Evolutionary conservation across 2,888 invertebrate genomes (phyloP).

Genomic region (Penaeus monodon): DNA sequence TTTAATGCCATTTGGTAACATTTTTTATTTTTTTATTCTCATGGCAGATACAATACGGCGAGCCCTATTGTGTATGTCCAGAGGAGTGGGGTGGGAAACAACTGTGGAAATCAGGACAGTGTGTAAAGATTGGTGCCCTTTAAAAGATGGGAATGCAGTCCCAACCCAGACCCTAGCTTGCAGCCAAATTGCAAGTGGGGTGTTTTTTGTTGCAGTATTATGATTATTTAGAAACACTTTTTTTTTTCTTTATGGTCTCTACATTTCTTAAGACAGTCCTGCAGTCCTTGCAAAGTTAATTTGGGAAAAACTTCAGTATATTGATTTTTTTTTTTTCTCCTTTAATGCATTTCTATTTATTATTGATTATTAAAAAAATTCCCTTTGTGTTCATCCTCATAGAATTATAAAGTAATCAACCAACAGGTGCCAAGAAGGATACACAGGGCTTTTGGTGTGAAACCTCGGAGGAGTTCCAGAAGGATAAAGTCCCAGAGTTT

Average conservation of each 20-base stretch:
- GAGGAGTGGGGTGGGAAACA: conserved; percentile 74
- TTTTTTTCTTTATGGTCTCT: neutral
- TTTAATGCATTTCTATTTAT: neutral
- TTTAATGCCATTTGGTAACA: neutral
- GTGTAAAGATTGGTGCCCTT: conserved; percentile 72
- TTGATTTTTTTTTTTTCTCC: too few species aligned
- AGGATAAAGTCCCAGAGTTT: conserved; percentile 23
- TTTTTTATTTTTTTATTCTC: neutral
- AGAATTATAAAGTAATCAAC: conserved; percentile 61
- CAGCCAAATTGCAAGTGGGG: conserved; percentile 71
- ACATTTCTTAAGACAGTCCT: neutral
- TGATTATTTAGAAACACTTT: neutral
- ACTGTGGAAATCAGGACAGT: conserved; percentile 73
- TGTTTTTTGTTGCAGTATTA: conserved; percentile 40
- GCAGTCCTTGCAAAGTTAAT: neutral
- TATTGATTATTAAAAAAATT: neutral
- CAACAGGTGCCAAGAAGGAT: conserved; percentile 69
- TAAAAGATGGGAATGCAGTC: conserved; percentile 74
- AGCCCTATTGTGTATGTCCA: conserved; percentile 70
- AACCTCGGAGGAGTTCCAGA: conserved; percentile 65
- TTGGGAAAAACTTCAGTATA: neutral
- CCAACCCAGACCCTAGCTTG: conserved; percentile 69
- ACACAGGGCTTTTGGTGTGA: conserved; percentile 69
- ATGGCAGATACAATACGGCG: conserved; percentile 23
- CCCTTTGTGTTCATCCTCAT: too few species aligned